Conservation (phyloP, 2,888 invertebrate species). For the Erebia ligea region DNA sequence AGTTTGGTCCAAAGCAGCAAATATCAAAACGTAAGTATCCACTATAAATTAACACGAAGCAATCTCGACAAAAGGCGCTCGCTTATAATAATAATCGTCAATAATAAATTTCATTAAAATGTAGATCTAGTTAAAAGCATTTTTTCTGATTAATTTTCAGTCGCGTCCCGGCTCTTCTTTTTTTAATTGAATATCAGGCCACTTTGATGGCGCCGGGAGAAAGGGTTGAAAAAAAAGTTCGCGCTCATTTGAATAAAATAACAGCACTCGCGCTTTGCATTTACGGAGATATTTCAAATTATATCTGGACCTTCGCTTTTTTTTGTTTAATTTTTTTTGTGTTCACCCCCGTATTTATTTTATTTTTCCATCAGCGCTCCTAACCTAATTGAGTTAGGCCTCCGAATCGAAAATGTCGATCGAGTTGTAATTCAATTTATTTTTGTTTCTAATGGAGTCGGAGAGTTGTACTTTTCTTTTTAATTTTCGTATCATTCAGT, state of each 20-base stretch:
- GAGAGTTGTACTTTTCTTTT: slow-evolving; percentile 73
- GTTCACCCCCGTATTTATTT: slow-evolving; percentile 79
- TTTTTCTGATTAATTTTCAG: slow-evolving; percentile 84
- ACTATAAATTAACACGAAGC: slow-evolving; percentile 38
- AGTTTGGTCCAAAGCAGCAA: neutral
- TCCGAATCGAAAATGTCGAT: slow-evolving; percentile 83
- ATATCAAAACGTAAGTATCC: slow-evolving; percentile 3
- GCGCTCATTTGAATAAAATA: slow-evolving; percentile 84
- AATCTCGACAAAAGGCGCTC: slow-evolving; percentile 70
- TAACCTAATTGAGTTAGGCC: slow-evolving; percentile 82
- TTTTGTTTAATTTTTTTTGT: slow-evolving; percentile 79
- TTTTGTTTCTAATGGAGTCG: slow-evolving; percentile 83
- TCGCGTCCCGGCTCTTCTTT: slow-evolving; percentile 79
- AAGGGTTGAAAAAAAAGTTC: slow-evolving; percentile 82
- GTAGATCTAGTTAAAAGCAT: slow-evolving; percentile 84
- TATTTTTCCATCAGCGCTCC: slow-evolving; percentile 82
- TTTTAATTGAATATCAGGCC: slow-evolving; percentile 84
- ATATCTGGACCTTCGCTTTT: slow-evolving; percentile 78
- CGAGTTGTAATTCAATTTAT: slow-evolving; percentile 83
- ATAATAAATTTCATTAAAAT: slow-evolving; percentile 84
- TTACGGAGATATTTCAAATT: slow-evolving; percentile 84
- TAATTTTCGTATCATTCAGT: slow-evolving; percentile 72
- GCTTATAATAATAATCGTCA: slow-evolving; percentile 80
- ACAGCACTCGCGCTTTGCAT: slow-evolving; percentile 83
- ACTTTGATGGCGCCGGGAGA: slow-evolving; percentile 80